These are phyloP conservation scores for Anthonomus grandis DNA, from an alignment of 1,140 invertebrate genomes.

Conservation along the genomic window DNA sequence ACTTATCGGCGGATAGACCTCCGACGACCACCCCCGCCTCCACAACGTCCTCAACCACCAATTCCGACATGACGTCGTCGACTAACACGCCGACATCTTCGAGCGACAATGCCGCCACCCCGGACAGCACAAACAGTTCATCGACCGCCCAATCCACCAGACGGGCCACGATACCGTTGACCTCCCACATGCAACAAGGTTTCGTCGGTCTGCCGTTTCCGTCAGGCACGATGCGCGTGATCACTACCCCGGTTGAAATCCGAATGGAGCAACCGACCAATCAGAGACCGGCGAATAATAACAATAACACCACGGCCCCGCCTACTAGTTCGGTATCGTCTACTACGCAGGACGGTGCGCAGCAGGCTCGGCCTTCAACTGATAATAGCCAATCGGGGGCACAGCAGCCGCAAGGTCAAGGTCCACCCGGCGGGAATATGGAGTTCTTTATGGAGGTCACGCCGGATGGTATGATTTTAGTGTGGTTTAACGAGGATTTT, in stretches of 20 bases:
- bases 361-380: not conserved
- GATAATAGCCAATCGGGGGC: too few relatives aligned
- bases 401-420: too few relatives aligned
- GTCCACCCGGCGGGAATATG: slow-evolving; percentile 50
- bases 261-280: slow-evolving; percentile 15
- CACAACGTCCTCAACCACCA: too few relatives aligned
- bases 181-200: not conserved
- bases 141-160: not conserved
- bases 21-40: too few relatives aligned
- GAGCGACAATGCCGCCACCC: too few relatives aligned
- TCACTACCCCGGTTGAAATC: slow-evolving; percentile 41
- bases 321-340: not conserved
- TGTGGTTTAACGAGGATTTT: slow-evolving; percentile 31
- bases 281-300: slow-evolving; percentile 6
- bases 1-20: slow-evolving; percentile 47
- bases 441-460: slow-evolving; percentile 69
- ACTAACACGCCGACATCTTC: too few relatives aligned
- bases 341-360: not conserved
- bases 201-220: slow-evolving; percentile 17
- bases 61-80: too few relatives aligned
- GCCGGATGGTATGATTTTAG: slow-evolving; percentile 53
- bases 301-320: not conserved
- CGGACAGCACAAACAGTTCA: too few relatives aligned
- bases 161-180: not conserved
- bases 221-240: slow-evolving; percentile 34